Evolutionary conservation across 2,888 invertebrate species (phyloP), one percentile per base, ranked within the genome.

Genomic region (Trichacis sp.): DNA sequence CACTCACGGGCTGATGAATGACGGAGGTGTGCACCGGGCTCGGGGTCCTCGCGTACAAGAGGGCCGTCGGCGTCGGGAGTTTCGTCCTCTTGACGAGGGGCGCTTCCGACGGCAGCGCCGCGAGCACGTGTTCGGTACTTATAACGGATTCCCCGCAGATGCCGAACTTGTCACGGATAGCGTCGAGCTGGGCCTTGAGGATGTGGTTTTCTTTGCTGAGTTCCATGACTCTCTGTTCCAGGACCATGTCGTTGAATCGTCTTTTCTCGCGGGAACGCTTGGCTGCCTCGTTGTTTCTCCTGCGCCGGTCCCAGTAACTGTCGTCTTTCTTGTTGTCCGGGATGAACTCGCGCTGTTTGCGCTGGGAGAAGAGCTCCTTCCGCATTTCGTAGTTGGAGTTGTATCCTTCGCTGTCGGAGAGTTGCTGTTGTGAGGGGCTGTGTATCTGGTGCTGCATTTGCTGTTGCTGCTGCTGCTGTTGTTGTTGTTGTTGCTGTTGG

Each of bases 281-380:
- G 58, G 98, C 98, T 0, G 98, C 98, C 85, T 97, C 97, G 85
- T 98, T 98, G 86, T 98, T 98, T 62, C 97, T 90, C 68, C 97
- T 89, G 58, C 98, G 89, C 58, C 97, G 90, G 85, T 97, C 97
- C 98, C 98, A 98, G 85, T 98, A 98, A 79, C 94, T 95, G 77
- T 97, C 96, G 80, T 98, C 97, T 83, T 98, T 98, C 84, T 96
- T 96, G 85, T 91, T 94, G 83, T 97, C 97, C 0, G 97, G 97
- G 68, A 97, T 97, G 85, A 98, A 97, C 84, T 97, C 97, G 11
- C 98, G 88, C 81, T 97, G 97, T 82, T 97, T 97, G 76, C 97
- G 90, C 78, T 94, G 93, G 1, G 93, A 93, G 85, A 95, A 94
- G 77, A 94, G 88, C 71, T 95, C 95, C 80, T 95, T 95, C 72